These are phyloP conservation scores for Cranoglanis bouderius DNA, from an alignment of 2,113 vertebrate genomes.

Conservation along the genomic window DNA sequence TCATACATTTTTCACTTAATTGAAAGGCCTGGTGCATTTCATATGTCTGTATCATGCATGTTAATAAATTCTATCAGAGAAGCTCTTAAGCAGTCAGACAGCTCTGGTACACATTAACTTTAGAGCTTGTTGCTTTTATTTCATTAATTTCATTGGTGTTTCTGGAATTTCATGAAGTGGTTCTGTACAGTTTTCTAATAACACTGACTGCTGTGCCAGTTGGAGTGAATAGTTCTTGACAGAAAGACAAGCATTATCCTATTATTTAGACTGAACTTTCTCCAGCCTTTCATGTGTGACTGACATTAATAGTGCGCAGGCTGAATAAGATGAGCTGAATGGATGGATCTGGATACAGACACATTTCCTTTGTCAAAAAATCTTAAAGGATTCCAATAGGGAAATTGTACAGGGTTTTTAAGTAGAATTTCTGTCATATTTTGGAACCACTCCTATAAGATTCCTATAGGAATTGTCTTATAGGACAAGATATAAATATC, in stretches of 20 bases:
- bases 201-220: neutral
- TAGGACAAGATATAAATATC: too few relatives aligned
- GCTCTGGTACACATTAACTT: neutral
- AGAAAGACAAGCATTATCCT: slow-evolving; percentile 26
- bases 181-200: neutral
- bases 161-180: neutral
- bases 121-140: slow-evolving; percentile 2
- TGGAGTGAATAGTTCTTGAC: slow-evolving; percentile 22
- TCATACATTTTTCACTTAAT: slow-evolving; percentile 61
- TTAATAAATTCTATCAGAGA: slow-evolving; percentile 14
- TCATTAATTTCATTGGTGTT: neutral
- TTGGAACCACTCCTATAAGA: too few relatives aligned
- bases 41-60: slow-evolving; percentile 24
- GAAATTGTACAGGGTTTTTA: too few relatives aligned
- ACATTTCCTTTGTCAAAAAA: neutral
- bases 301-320: slow-evolving; percentile 25
- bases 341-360: neutral
- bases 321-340: neutral
- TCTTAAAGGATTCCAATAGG: too few relatives aligned
- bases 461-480: too few relatives aligned
- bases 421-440: neutral
- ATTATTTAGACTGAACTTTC: slow-evolving; percentile 39
- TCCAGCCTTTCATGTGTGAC: slow-evolving; percentile 30
- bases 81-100: slow-evolving; percentile 20
- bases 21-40: slow-evolving; percentile 57